Percentiles rank a stretch among this genome's conserved stretches.
phyloP scores from a whole-genome alignment of 92 coral and sea anemone genomes.

The Nematostella vectensis region DNA sequence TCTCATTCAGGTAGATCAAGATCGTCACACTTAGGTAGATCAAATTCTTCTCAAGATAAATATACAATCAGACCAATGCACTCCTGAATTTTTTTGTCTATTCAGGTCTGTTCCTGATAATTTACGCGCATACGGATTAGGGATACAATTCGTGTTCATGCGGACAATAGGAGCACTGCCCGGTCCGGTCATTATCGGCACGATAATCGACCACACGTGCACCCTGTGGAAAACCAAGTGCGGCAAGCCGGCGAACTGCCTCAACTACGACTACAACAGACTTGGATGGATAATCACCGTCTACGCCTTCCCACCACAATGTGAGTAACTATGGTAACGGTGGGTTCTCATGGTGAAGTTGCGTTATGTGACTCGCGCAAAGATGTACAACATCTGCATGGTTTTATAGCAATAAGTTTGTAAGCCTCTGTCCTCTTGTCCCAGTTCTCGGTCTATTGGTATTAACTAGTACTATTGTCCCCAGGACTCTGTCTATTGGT shows the following conservation, averaged over 20 bases:
- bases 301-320: conserved; percentile 11
- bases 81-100: no score
- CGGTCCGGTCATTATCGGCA: conserved; percentile 52
- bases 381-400: no score
- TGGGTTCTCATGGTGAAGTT: not conserved
- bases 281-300: conserved; percentile 24
- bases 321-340: conserved; percentile 1
- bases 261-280: conserved; percentile 54
- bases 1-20: no score
- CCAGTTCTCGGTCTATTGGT: no score
- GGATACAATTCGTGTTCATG: conserved; percentile 54
- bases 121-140: conserved; percentile 68
- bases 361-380: no score
- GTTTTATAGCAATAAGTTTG: no score
- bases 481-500: conserved; percentile 17
- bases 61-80: no score
- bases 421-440: no score
- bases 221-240: conserved; percentile 59
- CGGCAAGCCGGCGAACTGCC: conserved; percentile 52
- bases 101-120: conserved; percentile 72
- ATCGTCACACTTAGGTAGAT: no score
- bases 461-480: no score
- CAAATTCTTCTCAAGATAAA: no score
- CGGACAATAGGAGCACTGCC: conserved; percentile 60
- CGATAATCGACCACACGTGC: conserved; percentile 44